Conservation (phyloP, 2,113 vertebrate genomes). For the Spermophilus dauricus region DNA sequence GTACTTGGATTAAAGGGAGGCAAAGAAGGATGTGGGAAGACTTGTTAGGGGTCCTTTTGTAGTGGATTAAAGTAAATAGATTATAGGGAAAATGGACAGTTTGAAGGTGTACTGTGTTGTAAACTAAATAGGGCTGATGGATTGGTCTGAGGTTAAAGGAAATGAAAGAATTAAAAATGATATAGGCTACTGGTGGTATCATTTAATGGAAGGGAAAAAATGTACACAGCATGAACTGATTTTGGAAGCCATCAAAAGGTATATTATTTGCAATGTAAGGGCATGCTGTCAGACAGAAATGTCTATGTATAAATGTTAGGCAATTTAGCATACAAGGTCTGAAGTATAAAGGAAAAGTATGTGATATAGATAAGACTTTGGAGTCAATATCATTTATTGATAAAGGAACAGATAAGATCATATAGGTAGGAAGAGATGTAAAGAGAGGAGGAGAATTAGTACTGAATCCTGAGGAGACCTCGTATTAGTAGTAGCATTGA, state of each 20-base stretch:
- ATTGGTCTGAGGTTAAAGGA: slow-evolving; percentile 29
- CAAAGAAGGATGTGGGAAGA: background rate
- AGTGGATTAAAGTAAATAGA: background rate
- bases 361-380: background rate
- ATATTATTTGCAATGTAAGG: background rate
- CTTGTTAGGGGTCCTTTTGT: background rate
- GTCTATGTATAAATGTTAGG: background rate
- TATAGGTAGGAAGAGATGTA: background rate
- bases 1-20: background rate
- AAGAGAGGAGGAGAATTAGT: background rate
- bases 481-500: background rate
- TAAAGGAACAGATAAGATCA: background rate
- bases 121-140: background rate
- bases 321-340: background rate
- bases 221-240: background rate
- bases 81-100: background rate
- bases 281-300: background rate
- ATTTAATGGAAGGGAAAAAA: background rate
- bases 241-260: background rate
- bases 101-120: background rate
- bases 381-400: background rate
- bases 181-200: background rate
- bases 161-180: background rate
- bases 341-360: background rate
- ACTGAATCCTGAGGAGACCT: background rate